These are phyloP conservation scores for Poecilia picta DNA, from an alignment of 2,797 vertebrate species.

Conservation along the genomic window DNA sequence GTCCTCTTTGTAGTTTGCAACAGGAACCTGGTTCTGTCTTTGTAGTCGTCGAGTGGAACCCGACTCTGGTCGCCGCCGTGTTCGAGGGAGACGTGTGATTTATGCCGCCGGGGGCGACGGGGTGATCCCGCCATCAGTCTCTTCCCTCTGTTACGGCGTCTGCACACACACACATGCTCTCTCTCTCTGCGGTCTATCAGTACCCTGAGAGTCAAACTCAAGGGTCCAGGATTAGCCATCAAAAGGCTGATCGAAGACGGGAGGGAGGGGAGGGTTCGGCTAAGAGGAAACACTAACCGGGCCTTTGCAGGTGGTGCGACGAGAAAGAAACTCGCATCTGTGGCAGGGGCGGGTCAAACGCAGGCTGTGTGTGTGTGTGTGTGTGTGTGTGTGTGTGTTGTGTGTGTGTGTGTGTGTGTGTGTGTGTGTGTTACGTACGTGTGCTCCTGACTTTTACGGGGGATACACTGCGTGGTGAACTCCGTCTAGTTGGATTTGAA, in stretches of 20 bases:
- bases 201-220: constrained; percentile 26
- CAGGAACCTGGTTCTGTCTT: constrained; percentile 69
- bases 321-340: constrained; percentile 71
- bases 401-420: constrained; percentile 28
- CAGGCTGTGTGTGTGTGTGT: constrained; percentile 36
- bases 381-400: constrained; percentile 23
- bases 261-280: constrained; percentile 24
- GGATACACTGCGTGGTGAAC: constrained; percentile 71
- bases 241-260: constrained; percentile 61
- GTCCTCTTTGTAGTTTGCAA: constrained; percentile 65
- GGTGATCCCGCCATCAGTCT: constrained; percentile 47
- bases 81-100: constrained; percentile 71
- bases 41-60: constrained; percentile 67
- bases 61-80: constrained; percentile 62
- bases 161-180: constrained; percentile 17
- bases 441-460: constrained; percentile 68
- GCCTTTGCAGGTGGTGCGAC: constrained; percentile 75
- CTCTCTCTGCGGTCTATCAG: constrained; percentile 34
- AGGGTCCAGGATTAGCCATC: constrained; percentile 77
- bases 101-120: constrained; percentile 43
- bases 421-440: constrained; percentile 27
- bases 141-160: constrained; percentile 58
- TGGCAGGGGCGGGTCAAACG: constrained; percentile 52
- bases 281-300: constrained; percentile 71
- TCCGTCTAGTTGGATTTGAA: constrained; percentile 82